Evolutionary conservation across 2,797 vertebrate genomes (phyloP), one percentile per base, ranked within the genome.

Genomic region (Micropoecilia bifurca): DNA sequence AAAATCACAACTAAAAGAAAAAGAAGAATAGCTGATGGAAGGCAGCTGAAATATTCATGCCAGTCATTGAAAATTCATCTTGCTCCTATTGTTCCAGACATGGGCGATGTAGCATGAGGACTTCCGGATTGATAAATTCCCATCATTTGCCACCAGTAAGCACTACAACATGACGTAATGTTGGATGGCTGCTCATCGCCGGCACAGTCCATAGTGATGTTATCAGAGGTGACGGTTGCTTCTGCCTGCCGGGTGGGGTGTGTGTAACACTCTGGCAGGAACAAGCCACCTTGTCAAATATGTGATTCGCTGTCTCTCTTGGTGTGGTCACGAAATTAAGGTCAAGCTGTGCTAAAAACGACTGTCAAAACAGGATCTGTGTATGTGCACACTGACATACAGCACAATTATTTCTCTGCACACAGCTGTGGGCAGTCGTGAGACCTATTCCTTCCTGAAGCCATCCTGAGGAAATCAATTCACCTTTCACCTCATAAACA

Each of bases 281-380:
- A 83, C 82, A 88, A 87, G 81, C 78, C 77, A 46, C 78, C 84
- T 86, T 84, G 83, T 93, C 88, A 89, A 80, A 84, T 82, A 43
- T 6, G 25, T 63, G n/a, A 78, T 78, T 90, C n/a, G 16, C 87
- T 85, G 84, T 89, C 63, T 78, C 83, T 90, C 75, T 80, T 82
- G 79, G 83, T 83, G 77, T 84, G 87, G 85, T 93, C 84, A 88
- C 66, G 84, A 90, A 92, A 92, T 93, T 92, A 90, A 90, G 88
- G 91, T 92, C 92, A 91, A 92, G 82, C 87, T 90, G 87, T 88
- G 89, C 87, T 91, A 91, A 86, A 92, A 90, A 89, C 45, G 53
- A 83, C 90, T 92, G 92, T 92, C 92, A 89, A 84, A 92, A 87
- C 90, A 90, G 79, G 80, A 89, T 91, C 83, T 79, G 85, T 78